Conservation (phyloP, 2,113 vertebrate species). For the Neodontobutis hainanensis region DNA sequence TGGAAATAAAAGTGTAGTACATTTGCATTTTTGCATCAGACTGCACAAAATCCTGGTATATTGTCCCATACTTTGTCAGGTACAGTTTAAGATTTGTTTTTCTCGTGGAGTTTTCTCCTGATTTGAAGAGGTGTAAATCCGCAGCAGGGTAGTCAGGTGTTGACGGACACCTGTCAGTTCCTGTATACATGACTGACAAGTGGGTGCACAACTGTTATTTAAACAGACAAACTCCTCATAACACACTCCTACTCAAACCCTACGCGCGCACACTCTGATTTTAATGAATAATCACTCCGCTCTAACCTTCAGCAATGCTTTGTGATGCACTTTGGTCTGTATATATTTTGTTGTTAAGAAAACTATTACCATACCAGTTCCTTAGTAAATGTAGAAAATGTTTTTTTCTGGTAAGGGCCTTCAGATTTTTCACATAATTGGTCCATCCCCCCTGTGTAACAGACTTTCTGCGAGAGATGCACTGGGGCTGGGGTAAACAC, state of each 20-base stretch:
- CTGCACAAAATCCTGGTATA: background rate
- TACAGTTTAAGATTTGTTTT: slow-evolving; percentile 1
- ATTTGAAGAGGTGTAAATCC: slow-evolving; percentile 1
- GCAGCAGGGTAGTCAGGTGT: background rate
- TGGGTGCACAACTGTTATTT: slow-evolving; percentile 29
- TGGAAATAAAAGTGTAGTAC: no score
- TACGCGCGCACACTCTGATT: background rate
- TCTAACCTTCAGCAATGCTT: background rate
- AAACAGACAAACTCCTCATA: slow-evolving; percentile 9
- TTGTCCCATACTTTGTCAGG: slow-evolving; percentile 14
- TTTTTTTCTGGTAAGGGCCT: slow-evolving; percentile 3
- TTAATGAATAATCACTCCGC: background rate
- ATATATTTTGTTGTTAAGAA: background rate
- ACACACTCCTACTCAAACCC: background rate
- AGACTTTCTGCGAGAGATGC: slow-evolving; percentile 22
- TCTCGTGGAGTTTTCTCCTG: slow-evolving; percentile 2
- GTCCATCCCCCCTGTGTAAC: slow-evolving; percentile 34
- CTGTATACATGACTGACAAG: slow-evolving; percentile 15
- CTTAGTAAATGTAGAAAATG: slow-evolving; percentile 5
- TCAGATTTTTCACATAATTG: slow-evolving; percentile 11
- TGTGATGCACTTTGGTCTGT: background rate
- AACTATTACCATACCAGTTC: background rate
- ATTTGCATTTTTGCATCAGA: no score
- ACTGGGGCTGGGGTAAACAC: slow-evolving; percentile 13
- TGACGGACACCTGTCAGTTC: slow-evolving; percentile 40